Evolutionary conservation across 2,113 vertebrate species (phyloP).

Genomic region (Euleptes europaea): DNA sequence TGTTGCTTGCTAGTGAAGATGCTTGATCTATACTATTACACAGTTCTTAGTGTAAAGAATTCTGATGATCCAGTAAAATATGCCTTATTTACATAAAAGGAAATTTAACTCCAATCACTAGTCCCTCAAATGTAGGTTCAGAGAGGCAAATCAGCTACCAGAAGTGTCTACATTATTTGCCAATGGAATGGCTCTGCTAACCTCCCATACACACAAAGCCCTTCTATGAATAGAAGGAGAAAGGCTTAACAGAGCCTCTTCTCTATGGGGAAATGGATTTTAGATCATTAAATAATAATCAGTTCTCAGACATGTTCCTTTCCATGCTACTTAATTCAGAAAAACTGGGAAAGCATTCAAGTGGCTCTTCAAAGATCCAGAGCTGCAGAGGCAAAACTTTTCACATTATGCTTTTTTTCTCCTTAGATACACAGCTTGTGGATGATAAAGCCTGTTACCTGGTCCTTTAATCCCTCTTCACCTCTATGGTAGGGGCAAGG

Average conservation of each 20-base stretch:
- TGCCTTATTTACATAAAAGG: background rate
- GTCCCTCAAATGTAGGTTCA: background rate
- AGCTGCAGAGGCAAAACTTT: background rate
- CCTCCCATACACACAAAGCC: too few species aligned
- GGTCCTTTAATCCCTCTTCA: background rate
- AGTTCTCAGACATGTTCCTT: background rate
- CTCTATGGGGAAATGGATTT: background rate
- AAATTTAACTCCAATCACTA: background rate
- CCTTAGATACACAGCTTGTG: background rate
- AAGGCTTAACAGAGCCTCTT: background rate
- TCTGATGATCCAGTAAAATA: background rate
- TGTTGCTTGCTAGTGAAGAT: background rate
- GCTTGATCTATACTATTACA: background rate
- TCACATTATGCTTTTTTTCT: background rate
- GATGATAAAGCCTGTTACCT: background rate
- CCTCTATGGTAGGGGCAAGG: fast-evolving
- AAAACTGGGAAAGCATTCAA: background rate
- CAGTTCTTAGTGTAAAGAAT: background rate
- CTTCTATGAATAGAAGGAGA: background rate
- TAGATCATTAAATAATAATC: background rate
- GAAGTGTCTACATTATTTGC: background rate
- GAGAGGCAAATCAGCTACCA: background rate
- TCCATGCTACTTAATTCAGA: background rate
- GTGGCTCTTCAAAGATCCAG: background rate
- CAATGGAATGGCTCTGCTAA: background rate